These are phyloP conservation scores for Caracal caracal DNA, from an alignment of 2,113 vertebrate genomes.

Conservation along the genomic window DNA sequence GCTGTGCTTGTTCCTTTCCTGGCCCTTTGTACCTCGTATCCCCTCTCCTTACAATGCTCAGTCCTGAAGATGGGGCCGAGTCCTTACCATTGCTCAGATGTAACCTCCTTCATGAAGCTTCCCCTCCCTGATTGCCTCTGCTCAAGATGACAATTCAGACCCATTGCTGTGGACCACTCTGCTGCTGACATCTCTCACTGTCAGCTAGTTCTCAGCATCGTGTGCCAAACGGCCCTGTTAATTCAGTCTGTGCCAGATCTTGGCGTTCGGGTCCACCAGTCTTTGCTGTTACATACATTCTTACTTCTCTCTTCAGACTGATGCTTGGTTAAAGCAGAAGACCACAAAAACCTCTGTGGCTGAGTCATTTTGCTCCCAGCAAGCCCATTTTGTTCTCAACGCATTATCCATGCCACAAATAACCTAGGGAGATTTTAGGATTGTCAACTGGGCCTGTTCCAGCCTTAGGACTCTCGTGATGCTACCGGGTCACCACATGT, in stretches of 20 bases:
- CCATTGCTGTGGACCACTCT: not conserved
- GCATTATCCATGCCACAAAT: not conserved
- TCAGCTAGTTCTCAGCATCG: not conserved
- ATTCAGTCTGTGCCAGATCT: not conserved
- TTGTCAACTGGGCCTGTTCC: not conserved
- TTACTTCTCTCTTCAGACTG: not conserved
- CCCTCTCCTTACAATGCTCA: not conserved
- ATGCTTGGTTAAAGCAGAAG: not conserved
- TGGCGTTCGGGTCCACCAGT: not conserved
- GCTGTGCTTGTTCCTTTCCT: not conserved
- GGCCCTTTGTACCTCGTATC: not conserved
- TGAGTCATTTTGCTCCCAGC: not conserved
- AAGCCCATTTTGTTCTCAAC: not conserved
- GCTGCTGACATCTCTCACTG: not conserved
- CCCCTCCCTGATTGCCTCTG: not conserved
- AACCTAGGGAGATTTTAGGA: not conserved
- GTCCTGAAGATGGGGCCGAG: not conserved
- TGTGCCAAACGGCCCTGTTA: not conserved
- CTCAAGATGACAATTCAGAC: not conserved
- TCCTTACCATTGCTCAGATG: not conserved
- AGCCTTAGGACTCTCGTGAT: too few relatives aligned
- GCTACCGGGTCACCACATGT: not conserved
- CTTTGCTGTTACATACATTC: not conserved
- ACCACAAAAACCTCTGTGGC: not conserved
- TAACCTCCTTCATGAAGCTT: not conserved